phyloP scores from a whole-genome alignment of 2,888 invertebrate genomes.

The Stramonita haemastoma region DNA sequence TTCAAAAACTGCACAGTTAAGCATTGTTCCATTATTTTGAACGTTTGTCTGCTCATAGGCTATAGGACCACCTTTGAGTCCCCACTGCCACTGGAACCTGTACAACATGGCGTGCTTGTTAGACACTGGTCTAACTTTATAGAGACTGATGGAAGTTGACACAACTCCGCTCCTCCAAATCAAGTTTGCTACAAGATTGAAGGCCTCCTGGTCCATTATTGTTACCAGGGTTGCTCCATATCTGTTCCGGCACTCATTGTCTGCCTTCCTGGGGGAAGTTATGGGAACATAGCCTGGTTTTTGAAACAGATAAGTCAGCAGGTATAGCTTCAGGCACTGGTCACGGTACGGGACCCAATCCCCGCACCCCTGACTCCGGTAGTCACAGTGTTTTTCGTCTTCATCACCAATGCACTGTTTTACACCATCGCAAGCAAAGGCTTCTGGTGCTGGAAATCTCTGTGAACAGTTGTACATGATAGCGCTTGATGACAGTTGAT shows the following conservation, averaged over 20 bases:
- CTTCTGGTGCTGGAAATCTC: neutral
- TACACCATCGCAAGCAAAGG: neutral
- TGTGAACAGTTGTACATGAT: too few species aligned
- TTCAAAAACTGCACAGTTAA: too few species aligned
- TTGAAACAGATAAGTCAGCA: neutral
- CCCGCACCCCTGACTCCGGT: neutral
- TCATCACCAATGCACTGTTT: conserved; percentile 6
- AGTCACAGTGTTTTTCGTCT: conserved; percentile 17
- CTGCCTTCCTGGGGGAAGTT: neutral
- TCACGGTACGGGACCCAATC: conserved; percentile 25
- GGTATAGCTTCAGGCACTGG: neutral
- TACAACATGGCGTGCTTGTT: neutral
- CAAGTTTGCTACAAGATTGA: neutral
- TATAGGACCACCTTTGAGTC: too few species aligned
- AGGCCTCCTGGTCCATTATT: neutral
- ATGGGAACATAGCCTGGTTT: neutral
- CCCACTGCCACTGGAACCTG: neutral
- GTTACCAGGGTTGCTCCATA: neutral
- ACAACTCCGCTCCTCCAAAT: neutral
- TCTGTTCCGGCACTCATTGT: neutral
- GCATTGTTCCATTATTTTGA: too few species aligned
- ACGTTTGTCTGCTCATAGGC: too few species aligned
- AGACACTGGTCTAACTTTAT: conserved; percentile 8
- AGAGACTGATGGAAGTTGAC: neutral
- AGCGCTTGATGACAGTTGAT: too few species aligned